A percentile compares a stretch with the other conserved stretches of the same genome.
Conservation (phyloP, 2,888 invertebrate genomes). For the Blastobasis adustella region DNA sequence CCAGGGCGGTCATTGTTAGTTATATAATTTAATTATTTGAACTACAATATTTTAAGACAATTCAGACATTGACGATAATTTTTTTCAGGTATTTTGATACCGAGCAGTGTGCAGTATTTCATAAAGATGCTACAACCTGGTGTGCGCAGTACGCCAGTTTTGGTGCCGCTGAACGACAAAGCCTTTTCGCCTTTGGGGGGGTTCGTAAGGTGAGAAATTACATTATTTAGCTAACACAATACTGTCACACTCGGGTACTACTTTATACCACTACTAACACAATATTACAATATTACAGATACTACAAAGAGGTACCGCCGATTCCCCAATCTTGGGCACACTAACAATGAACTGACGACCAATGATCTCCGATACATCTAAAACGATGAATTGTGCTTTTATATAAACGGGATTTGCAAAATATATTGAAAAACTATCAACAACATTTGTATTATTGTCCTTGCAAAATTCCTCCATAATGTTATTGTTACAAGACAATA, state of each 20-base stretch:
- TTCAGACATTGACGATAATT: too few species aligned
- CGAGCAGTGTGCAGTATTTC: conserved; percentile 60
- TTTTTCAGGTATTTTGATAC: conserved; percentile 48
- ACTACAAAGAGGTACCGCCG: conserved; percentile 65
- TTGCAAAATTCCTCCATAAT: too few species aligned
- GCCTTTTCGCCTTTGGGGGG: conserved; percentile 60
- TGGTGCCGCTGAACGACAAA: conserved; percentile 54
- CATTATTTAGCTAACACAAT: neutral
- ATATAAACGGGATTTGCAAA: too few species aligned
- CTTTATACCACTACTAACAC: neutral
- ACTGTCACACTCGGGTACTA: neutral
- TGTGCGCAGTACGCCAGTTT: conserved; percentile 29
- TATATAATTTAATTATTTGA: too few species aligned
- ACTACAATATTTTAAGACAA: too few species aligned
- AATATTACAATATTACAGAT: conserved; percentile 33
- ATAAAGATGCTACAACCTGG: conserved; percentile 48
- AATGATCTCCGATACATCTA: too few species aligned
- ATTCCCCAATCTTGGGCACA: conserved; percentile 49
- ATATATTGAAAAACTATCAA: too few species aligned
- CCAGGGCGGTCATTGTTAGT: too few species aligned
- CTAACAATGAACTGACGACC: neutral
- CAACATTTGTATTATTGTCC: too few species aligned
- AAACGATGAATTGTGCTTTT: too few species aligned
- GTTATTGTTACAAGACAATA: too few species aligned
- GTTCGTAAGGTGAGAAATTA: conserved; percentile 47